Base-by-base conservation (phyloP, 2,113 vertebrate species). In the Centropus unirufus region DNA sequence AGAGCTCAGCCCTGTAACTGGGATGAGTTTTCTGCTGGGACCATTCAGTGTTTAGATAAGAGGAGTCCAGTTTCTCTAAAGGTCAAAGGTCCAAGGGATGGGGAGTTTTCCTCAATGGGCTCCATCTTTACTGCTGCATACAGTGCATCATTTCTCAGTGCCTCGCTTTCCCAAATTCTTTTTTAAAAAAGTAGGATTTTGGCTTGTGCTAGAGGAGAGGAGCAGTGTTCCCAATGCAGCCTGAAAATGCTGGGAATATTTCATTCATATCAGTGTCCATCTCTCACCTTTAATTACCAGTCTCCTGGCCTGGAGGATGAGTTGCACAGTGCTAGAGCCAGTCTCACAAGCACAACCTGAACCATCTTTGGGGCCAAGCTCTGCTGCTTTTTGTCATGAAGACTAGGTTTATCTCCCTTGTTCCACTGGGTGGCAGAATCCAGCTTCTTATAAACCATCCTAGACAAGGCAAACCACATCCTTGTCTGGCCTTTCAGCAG, bases 381-480 rank as follows among this genome's bases (percentile, higher is more conserved):
- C 27, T 91, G 70, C 61, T 83, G 23, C 80, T 30, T 12, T 72
- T 93, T 54, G 49, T 69, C 49, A 8, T 42, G 29, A 69, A 84
- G 42, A 63, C 39, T 79, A 81, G 5, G 32, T 93, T 84, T 63
- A 49, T 89, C 73, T 72, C 44, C 27, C 27, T 72, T 61, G 12
- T 82, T 87, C 95, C 96, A 87, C 94, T 87, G 89, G 96, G 87
- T 97, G 94, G 94, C 96, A 92, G 87, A 89, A 82, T 93, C 44
- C 2, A 3, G 44, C 91, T 95, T 81, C 74, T 82, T 89, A 49
- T 8, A 75, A 91, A 57, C 29, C 54, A 32, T 75, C 49, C 76
- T 36, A 55, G 39, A 58, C 14, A 54, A 85, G 32, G 16, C 79
- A 73, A 91, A 85, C 59, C 49, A 85, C 63, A 36, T 13, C 13